Percentiles rank a stretch among this genome's conserved stretches.
Evolutionary conservation across 2,888 invertebrate species (phyloP).

Genomic region (Tachina grossa): DNA sequence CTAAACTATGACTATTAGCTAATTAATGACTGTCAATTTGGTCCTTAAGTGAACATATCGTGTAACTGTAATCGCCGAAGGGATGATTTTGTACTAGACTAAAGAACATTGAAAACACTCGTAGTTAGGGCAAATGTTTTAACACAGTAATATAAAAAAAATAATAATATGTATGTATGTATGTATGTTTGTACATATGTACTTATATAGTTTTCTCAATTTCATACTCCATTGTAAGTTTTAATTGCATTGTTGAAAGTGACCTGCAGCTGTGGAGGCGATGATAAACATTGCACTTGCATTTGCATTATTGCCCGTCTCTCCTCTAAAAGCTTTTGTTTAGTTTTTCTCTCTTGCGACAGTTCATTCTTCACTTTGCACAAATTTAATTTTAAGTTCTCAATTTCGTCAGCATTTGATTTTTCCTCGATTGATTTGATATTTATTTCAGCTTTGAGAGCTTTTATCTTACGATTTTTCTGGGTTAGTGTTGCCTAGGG

Average conservation of each 20-base stretch:
- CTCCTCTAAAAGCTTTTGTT: slow-evolving; percentile 80
- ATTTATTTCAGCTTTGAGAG: slow-evolving; percentile 80
- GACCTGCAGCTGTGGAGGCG: slow-evolving; percentile 78
- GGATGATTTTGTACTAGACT: too few relatives aligned
- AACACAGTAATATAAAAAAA: too few relatives aligned
- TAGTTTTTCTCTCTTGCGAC: slow-evolving; percentile 79
- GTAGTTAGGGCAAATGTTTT: too few relatives aligned
- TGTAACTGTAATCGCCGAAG: too few relatives aligned
- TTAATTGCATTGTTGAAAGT: slow-evolving; percentile 46
- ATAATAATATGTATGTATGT: too few relatives aligned
- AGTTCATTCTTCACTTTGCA: slow-evolving; percentile 79
- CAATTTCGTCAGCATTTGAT: slow-evolving; percentile 76
- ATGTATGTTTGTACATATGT: too few relatives aligned
- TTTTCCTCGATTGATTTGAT: slow-evolving; percentile 79
- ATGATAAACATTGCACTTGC: slow-evolving; percentile 81
- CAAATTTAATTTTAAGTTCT: slow-evolving; percentile 78
- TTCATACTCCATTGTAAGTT: slow-evolving; percentile 9
- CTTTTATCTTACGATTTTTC: slow-evolving; percentile 81
- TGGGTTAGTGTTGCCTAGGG: slow-evolving; percentile 77
- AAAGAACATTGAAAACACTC: too few relatives aligned
- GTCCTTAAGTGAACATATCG: too few relatives aligned
- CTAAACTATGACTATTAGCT: too few relatives aligned
- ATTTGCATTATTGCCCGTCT: slow-evolving; percentile 80
- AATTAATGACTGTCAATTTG: too few relatives aligned
- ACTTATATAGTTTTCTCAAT: not conserved